Evolutionary conservation across 2,888 invertebrate species (phyloP), one percentile per base, ranked within the genome.

Genomic region (Drosophila monieri): DNA sequence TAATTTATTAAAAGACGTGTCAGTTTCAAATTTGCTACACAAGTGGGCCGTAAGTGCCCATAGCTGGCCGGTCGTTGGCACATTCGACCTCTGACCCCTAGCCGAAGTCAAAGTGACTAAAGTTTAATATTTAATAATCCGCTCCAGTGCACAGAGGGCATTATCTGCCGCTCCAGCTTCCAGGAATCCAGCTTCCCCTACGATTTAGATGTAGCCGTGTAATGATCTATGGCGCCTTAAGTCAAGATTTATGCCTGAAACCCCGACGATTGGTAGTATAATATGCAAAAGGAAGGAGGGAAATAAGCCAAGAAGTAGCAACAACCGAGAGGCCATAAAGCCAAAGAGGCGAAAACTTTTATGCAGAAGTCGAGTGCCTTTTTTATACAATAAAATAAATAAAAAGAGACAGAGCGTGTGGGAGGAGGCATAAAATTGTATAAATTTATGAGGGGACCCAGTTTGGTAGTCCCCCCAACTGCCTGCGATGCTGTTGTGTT

Each of bases 141-240:
- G 77, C 85, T 70, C 61, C 74, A 73, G 62, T 49, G 73, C 69
- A 72, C 78, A 73, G 8, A 41, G 54, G 43, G 46, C 25, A 39
- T 39, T 54, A 35, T 35, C 25, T 25, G 48, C 12, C 41, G 21
- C 35, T n/a, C 5, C 12, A 37, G 21, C 35, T n/a, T 3, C 21
- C 6, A 10, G 43, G 21, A 4, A 27, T 35, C 49, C 35, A 18
- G 32, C 41, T 12, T 58, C 32, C 53, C 62, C 55, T 32, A 62
- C 86, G 75, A 84, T 77, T 86, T 84, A 71, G 80, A 80, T 75
- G 66, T 57, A 65, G 69, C 57, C 70, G 56, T 73, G 74, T 74
- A 88, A 84, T 84, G 88, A 84, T 84, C 84, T 85, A 84, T 88
- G 86, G 88, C 86, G 86, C 70, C 70, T 74, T 70, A 71, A 83